Conservation (phyloP, 2,888 invertebrate genomes). For the Caenorhabditis sulstoni region DNA sequence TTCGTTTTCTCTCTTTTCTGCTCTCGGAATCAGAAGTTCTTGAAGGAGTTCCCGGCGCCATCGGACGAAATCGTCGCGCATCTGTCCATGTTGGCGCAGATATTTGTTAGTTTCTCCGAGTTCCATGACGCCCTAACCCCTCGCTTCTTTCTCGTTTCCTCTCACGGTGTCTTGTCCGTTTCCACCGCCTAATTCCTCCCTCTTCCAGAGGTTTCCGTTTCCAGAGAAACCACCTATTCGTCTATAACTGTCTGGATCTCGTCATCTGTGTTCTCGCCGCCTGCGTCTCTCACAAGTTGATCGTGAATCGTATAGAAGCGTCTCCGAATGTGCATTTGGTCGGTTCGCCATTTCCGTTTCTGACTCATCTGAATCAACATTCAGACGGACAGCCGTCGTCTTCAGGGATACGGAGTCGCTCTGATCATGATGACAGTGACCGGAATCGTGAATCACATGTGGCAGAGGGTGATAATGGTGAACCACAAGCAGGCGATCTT, state of each 20-base stretch:
- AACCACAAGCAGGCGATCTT: constrained; percentile 54
- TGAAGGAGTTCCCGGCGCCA: constrained; percentile 37
- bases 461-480: constrained; percentile 46
- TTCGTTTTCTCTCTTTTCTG: background rate
- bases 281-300: constrained; percentile 48
- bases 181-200: background rate
- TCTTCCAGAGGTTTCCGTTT: background rate
- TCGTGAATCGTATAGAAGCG: constrained; percentile 47
- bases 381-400: constrained; percentile 47
- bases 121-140: constrained; percentile 9
- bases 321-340: constrained; percentile 55
- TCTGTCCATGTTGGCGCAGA: constrained; percentile 31
- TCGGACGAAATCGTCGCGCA: constrained; percentile 39
- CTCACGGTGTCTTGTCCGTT: constrained; percentile 23
- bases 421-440: constrained; percentile 39
- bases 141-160: constrained; percentile 10
- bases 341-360: constrained; percentile 21
- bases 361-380: background rate
- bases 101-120: constrained; percentile 43
- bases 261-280: constrained; percentile 49
- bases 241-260: constrained; percentile 51
- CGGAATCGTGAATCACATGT: constrained; percentile 50
- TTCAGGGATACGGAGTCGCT: constrained; percentile 50
- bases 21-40: background rate
- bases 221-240: constrained; percentile 50